Evolutionary conservation across 2,113 vertebrate species (phyloP), one percentile per base, ranked within the genome.

Genomic region (Nerophis ophidion): DNA sequence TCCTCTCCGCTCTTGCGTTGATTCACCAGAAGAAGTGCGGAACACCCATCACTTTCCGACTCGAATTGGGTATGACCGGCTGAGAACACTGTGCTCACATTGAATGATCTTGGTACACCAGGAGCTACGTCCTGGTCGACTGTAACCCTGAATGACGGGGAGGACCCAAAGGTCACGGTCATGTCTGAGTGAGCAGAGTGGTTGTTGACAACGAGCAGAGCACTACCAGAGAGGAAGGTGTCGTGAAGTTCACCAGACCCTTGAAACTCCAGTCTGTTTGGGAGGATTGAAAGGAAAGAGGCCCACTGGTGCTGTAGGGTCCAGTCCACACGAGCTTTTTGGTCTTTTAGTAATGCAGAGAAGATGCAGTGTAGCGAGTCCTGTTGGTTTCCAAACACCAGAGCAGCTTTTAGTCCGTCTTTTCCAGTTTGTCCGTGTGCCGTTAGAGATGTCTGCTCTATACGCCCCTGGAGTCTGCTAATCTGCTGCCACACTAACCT

Each of bases 291-390:
- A 36, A 45, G 46, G 15, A 81, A 48, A 19, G 61, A 66, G 14
- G 61, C 53, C 71, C 70, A 84, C 16, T 68, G 54, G 44, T 80
- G 71, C 48, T 75, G 65, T 47, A 81, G 57, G 7, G 46, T 75
- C 77, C 72, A 72, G 35, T 13, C 68, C n/a, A 74, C 16, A 9
- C 75, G 71, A 36, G 45, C 62, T 17, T 56, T 60, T 5, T 33
- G 68, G 48, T 70, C 63, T 64, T 65, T 61, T 7, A 84, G 34
- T 34, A 81, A 6, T 1, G 63, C 8, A 36, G 60, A 58, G 6
- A 50, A 13, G 6, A 76, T 60, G n/a, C 58, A 26, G 16, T 58
- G 35, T 5, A 82, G 56, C 5, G 70, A 76, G 55, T 82, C 76
- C 4, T 61, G 62, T 4, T 68, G 65, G 14, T 74, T 71, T 45